phyloP scores from a whole-genome alignment of 2,797 vertebrate genomes.

The Phrynocephalus vlangalii region DNA sequence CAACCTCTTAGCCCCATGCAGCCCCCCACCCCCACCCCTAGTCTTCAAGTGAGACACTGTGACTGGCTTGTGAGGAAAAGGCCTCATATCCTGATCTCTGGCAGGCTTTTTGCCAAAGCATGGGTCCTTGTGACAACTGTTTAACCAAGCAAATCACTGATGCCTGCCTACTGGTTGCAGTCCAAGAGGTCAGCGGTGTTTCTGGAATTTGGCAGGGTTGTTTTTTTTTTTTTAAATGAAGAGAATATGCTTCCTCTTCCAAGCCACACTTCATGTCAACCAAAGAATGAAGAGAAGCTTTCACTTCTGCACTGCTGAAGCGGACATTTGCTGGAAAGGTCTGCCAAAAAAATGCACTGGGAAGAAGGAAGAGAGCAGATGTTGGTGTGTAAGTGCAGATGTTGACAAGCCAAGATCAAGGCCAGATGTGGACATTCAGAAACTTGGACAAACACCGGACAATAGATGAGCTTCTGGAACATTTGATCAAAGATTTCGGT shows the following conservation, averaged over 20 bases:
- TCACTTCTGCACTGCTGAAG: constrained; percentile 8
- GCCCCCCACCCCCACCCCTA: not conserved
- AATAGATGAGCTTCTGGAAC: constrained; percentile 42
- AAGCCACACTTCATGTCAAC: constrained; percentile 9
- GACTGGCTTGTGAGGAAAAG: not conserved
- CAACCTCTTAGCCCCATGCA: too few species aligned
- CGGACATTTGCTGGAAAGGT: constrained; percentile 12
- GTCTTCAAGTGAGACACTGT: not conserved
- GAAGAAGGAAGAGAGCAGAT: constrained; percentile 21
- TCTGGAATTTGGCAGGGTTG: not conserved
- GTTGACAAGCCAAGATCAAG: constrained; percentile 26
- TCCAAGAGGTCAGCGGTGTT: not conserved
- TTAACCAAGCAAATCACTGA: not conserved
- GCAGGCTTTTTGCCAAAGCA: not conserved
- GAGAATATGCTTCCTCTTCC: not conserved
- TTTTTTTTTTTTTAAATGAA: not conserved
- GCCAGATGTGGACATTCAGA: constrained; percentile 27
- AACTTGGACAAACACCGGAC: constrained; percentile 30
- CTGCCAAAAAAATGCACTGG: constrained; percentile 22
- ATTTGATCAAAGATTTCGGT: constrained; percentile 40
- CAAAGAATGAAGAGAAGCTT: constrained; percentile 15
- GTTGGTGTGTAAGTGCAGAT: constrained; percentile 39
- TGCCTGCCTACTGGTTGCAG: not conserved
- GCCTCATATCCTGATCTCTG: not conserved
- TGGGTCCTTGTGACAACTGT: not conserved